These are phyloP conservation scores for Etheostoma nigrum DNA, from an alignment of 2,797 vertebrate genomes.

Conservation along the genomic window DNA sequence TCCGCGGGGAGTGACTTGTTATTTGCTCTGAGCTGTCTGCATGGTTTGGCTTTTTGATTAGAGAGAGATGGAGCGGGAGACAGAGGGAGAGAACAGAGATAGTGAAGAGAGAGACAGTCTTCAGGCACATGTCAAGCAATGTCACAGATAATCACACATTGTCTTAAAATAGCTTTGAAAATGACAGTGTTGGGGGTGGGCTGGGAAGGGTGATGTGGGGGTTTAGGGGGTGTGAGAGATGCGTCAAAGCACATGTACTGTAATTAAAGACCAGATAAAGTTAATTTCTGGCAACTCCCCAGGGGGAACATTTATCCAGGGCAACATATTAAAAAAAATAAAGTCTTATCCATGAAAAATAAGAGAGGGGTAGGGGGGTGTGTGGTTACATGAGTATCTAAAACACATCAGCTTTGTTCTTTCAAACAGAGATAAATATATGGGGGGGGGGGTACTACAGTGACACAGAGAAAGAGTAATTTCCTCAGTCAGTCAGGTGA, in stretches of 20 bases:
- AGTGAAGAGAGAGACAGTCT: conserved; percentile 74
- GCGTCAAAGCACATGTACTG: conserved; percentile 70
- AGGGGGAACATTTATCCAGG: conserved; percentile 75
- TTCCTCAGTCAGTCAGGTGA: conserved; percentile 61
- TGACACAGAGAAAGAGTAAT: conserved; percentile 64
- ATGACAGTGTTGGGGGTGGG: conserved; percentile 68
- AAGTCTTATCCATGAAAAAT: conserved; percentile 56
- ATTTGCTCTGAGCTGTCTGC: conserved; percentile 82
- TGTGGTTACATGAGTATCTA: conserved; percentile 31
- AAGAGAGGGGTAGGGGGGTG: conserved; percentile 16
- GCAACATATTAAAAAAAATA: conserved; percentile 58
- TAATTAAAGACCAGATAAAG: conserved; percentile 83
- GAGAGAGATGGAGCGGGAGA: conserved; percentile 66
- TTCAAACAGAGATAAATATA: conserved; percentile 54
- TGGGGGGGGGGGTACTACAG: conserved; percentile 21
- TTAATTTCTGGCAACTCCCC: conserved; percentile 80
- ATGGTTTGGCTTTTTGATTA: conserved; percentile 82
- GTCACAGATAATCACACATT: conserved; percentile 85
- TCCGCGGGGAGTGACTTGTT: conserved; percentile 79
- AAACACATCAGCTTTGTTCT: conserved; percentile 60
- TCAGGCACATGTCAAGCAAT: conserved; percentile 84
- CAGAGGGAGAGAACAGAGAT: conserved; percentile 57
- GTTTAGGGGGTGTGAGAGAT: conserved; percentile 54
- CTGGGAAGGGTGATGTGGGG: conserved; percentile 45
- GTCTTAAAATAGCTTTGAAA: conserved; percentile 85